phyloP scores from a whole-genome alignment of 1,140 invertebrate species.

The Odontomachus brunneus region DNA sequence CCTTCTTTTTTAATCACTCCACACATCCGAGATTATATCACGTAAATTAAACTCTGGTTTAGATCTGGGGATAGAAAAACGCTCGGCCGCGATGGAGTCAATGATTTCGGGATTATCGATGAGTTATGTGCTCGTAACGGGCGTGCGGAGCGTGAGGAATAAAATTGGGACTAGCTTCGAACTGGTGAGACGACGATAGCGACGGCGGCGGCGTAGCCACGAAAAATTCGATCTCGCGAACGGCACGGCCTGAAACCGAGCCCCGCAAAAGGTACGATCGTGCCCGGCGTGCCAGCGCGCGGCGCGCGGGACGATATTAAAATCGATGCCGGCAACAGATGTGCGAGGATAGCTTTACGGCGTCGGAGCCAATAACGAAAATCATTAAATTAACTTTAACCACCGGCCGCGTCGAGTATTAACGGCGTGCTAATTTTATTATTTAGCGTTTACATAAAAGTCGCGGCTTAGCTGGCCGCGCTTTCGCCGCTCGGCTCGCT shows the following conservation, averaged over 20 bases:
- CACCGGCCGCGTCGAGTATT: slow-evolving; percentile 75
- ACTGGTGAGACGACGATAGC: neutral
- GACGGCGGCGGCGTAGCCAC: neutral
- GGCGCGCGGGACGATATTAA: slow-evolving; percentile 79
- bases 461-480: slow-evolving; percentile 14
- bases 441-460: slow-evolving; percentile 74
- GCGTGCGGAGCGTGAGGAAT: neutral
- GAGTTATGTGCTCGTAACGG: neutral
- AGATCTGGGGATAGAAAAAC: too few species aligned
- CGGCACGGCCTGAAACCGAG: slow-evolving; percentile 14
- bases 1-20: too few species aligned
- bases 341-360: slow-evolving; percentile 82
- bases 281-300: slow-evolving; percentile 1
- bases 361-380: slow-evolving; percentile 81
- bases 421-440: slow-evolving; percentile 83
- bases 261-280: slow-evolving; percentile 36
- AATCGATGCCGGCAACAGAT: slow-evolving; percentile 84
- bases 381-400: slow-evolving; percentile 83
- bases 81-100: neutral
- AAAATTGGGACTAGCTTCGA: slow-evolving; percentile 11
- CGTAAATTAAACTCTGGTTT: too few species aligned
- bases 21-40: too few species aligned
- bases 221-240: slow-evolving; percentile 45
- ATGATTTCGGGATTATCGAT: neutral
- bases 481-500: neutral